Evolutionary conservation across 2,797 vertebrate genomes (phyloP).

Genomic region (Carapus acus): DNA sequence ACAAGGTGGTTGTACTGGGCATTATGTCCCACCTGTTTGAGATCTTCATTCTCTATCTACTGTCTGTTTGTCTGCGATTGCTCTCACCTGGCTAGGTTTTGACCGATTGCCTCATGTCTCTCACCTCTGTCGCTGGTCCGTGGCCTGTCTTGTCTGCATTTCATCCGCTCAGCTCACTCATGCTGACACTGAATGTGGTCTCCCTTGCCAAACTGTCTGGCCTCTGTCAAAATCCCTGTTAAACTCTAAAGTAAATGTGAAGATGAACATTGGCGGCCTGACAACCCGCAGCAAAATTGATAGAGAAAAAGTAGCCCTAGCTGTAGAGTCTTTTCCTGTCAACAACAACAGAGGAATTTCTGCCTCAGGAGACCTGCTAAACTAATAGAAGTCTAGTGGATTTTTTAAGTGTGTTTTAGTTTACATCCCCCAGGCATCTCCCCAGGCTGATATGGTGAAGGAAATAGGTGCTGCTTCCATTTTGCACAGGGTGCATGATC

Average conservation of each 20-base stretch:
- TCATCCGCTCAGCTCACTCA: background rate
- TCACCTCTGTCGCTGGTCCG: too few relatives aligned
- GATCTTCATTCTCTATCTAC: too few relatives aligned
- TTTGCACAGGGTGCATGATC: background rate
- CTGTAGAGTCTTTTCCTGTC: slow-evolving; percentile 3
- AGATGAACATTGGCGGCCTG: background rate
- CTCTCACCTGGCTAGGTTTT: too few relatives aligned
- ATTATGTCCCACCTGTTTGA: too few relatives aligned
- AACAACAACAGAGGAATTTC: background rate
- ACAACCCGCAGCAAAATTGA: background rate
- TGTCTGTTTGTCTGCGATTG: too few relatives aligned
- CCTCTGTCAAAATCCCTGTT: background rate
- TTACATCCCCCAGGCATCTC: too few relatives aligned
- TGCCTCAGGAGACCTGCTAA: slow-evolving; percentile 1
- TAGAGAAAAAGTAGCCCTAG: slow-evolving; percentile 5
- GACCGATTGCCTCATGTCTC: too few relatives aligned
- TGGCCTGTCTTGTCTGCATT: background rate
- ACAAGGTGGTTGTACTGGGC: too few relatives aligned
- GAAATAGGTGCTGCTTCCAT: background rate
- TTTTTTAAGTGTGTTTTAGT: background rate
- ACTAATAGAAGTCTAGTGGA: background rate
- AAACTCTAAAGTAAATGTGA: background rate
- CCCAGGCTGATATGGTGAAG: background rate
- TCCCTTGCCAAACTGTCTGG: background rate
- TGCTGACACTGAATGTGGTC: background rate